A percentile compares a stretch with the other conserved stretches of the same genome.
These are phyloP conservation scores for Fregata magnificens DNA, from an alignment of 2,113 vertebrate species.

Conservation along the genomic window DNA sequence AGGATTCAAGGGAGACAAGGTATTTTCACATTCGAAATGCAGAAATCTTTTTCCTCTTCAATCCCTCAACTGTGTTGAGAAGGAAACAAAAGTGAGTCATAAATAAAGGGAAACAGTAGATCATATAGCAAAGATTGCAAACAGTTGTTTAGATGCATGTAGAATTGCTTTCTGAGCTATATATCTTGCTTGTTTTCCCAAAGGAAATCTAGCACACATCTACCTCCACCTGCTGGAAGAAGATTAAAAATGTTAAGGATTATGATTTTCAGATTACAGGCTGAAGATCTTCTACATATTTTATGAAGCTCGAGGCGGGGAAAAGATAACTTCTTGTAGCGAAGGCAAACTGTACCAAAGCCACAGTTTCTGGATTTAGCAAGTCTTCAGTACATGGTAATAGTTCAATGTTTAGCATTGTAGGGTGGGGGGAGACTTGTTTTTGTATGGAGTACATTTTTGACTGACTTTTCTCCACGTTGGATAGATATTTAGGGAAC, in stretches of 20 bases:
- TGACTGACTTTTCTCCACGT: not conserved
- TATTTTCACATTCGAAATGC: not conserved
- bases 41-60: not conserved
- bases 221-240: constrained; percentile 68
- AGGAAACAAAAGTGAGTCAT: not conserved
- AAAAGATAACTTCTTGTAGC: not conserved
- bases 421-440: not conserved
- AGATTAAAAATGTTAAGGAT: constrained; percentile 25
- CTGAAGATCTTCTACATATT: not conserved
- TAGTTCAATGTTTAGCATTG: not conserved
- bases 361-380: not conserved
- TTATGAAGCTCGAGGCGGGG: not conserved
- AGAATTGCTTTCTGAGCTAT: not conserved
- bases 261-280: not conserved
- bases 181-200: not conserved
- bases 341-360: not conserved
- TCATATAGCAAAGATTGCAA: not conserved
- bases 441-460: not conserved
- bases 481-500: not conserved
- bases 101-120: not conserved
- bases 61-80: not conserved
- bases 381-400: not conserved
- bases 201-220: constrained; percentile 40
- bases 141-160: not conserved
- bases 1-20: not conserved